phyloP scores from a whole-genome alignment of 1,140 invertebrate species.

The Odontomachus brunneus region DNA sequence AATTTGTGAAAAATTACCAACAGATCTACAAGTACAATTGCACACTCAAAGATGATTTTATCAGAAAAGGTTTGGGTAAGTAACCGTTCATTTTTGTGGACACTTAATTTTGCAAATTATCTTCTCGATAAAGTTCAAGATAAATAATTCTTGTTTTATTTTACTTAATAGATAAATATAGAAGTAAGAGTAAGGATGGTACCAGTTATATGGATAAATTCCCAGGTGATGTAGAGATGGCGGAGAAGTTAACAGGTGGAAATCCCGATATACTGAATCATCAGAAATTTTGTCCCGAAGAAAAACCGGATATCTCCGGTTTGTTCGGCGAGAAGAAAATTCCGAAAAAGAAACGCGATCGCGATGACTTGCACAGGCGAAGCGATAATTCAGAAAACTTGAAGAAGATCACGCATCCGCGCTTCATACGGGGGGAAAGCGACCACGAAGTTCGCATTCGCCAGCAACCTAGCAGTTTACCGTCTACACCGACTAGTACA shows the following conservation, averaged over 20 bases:
- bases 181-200: conserved; percentile 86
- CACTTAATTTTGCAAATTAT: neutral
- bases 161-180: conserved; percentile 85
- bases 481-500: conserved; percentile 73
- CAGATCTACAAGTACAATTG: conserved; percentile 92
- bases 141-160: conserved; percentile 25
- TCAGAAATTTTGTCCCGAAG: conserved; percentile 87
- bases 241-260: conserved; percentile 89
- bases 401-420: conserved; percentile 84
- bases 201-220: conserved; percentile 90
- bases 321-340: conserved; percentile 83
- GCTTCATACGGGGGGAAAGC: conserved; percentile 85
- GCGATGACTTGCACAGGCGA: conserved; percentile 70
- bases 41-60: conserved; percentile 91
- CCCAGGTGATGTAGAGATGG: conserved; percentile 89
- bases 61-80: conserved; percentile 92
- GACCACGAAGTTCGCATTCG: conserved; percentile 88
- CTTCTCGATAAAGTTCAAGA: neutral
- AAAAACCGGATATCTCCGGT: conserved; percentile 85
- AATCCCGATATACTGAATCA: conserved; percentile 88
- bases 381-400: conserved; percentile 66
- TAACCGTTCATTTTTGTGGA: conserved; percentile 73
- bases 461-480: conserved; percentile 74
- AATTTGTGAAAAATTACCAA: conserved; percentile 90
- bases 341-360: conserved; percentile 78